Evolutionary conservation across 53 echinoderm and acorn worm genomes (phyloP), one percentile per base, ranked within the genome.

Genomic region (Crossaster papposus): DNA sequence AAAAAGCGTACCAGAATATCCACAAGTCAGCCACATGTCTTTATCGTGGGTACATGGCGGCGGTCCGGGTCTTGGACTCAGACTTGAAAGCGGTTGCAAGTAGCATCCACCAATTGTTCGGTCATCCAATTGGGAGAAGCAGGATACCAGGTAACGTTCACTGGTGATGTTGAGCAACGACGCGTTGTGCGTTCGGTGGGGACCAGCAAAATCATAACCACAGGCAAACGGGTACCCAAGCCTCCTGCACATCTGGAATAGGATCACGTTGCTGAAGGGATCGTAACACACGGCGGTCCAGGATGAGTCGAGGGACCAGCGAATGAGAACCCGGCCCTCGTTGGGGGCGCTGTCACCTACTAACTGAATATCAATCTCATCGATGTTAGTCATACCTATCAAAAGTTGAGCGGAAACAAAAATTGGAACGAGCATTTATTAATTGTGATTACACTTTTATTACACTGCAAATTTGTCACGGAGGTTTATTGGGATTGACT

Each of bases 211-310:
- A 14, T 52, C 51, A 8, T 51, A 31, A 6, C 85, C 73, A 23
- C 85, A 85, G 33, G 85, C 85, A 74, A 85, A 85, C 54, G 85
- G 85, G 54, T 72, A 85, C 15, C 85, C 85, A 32, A 85, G 85
- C 29, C 54, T 18, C 23, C 85, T 53, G 32, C 85, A 85, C 30
- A 85, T 72, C 74, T 85, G 85, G 52, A 85, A 85, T 30, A 34
- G 32, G 35, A 85, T 72, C 10, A 74, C 52, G 51, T 51, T 14
- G 52, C 23, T 22, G 54, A 54, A 54, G 14, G 31, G 22, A 20
- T 29, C 22, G 85, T 50, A 30, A n/a, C 85, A 85, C 32, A 85
- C 30, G 29, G 85, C 22, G 17, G 74, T 74, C 85, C 75, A 85
- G 51, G 73, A 54, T 12, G 44, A 72, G 53, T 73, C 73, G 17